Evolutionary conservation across 2,888 invertebrate species (phyloP), one percentile per base, ranked within the genome.

Genomic region (Diplazon laetatorius): DNA sequence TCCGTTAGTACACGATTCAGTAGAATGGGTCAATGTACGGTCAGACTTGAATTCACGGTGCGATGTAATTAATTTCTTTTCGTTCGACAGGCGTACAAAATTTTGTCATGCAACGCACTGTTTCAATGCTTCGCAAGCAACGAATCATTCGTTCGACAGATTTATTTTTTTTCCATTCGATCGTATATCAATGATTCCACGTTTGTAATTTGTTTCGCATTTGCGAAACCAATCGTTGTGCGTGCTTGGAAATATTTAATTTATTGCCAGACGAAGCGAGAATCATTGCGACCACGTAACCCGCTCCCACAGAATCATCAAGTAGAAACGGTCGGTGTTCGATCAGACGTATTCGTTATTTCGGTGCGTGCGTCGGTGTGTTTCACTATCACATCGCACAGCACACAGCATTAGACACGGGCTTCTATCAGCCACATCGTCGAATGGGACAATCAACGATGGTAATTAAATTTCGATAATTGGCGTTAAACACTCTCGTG

Each of bases 391-490:
- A 18, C 46, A 10, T 14, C n/a, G 16, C n/a, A 44, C 42, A 52
- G 10, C 30, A 18, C 9, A 10, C 22, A 50, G 55, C 35, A 48
- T 70, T 60, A 20, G 14, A 1, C 39, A 20, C 42, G n/a, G 6
- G n/a, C n/a, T 52, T 52, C 48, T 65, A 68, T 66, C 68, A 66
- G 22, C 42, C 2, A 25, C 20, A 8, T 16, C 10, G 42, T 30
- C 44, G 42, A 74, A 66, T 44, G 20, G 20, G n/a, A n/a, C 60
- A 50, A 60, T 60, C 52, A 39, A 74, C 52, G 50, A 39, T 14
- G 59, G 59, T 60, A 66, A 74, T 74, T 66, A 20, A 74, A 74
- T 66, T 59, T 68, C 60, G 68, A 66, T 66, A 66, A 74, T 60
- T 60, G 66, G 44, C 35, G 42, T 68, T 60, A 66, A 74, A 35